Percentiles rank a stretch among this genome's conserved stretches.
Conservation (phyloP, 53 echinoderm and acorn worm species). For the Holothuria scabra region DNA sequence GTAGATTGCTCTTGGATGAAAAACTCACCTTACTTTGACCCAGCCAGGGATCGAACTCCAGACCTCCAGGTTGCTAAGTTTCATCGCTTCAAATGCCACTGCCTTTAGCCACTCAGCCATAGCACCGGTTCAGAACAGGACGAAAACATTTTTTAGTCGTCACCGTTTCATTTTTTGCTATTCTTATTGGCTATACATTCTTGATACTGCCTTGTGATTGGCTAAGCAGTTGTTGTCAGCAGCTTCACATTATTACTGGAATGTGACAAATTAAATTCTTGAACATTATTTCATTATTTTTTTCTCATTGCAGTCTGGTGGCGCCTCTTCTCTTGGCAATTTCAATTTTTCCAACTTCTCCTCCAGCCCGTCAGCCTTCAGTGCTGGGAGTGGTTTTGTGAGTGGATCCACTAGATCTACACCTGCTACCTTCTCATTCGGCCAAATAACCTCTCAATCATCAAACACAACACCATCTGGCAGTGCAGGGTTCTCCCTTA, state of each 20-base stretch:
- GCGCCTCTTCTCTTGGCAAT: not conserved
- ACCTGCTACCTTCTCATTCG: not conserved
- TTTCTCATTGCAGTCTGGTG: not conserved
- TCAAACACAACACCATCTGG: not conserved
- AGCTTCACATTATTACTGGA: not conserved
- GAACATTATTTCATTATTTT: not conserved
- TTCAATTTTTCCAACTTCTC: not conserved
- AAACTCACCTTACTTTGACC: no score
- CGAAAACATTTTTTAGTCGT: no score
- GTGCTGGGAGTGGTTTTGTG: slow-evolving; percentile 3
- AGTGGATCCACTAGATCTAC: not conserved
- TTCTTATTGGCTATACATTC: not conserved
- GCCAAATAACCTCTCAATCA: not conserved
- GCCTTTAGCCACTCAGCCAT: no score
- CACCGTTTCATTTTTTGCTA: no score
- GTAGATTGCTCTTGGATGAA: no score
- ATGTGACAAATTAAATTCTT: not conserved
- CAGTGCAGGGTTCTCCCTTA: slow-evolving; percentile 8
- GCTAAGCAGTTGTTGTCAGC: not conserved
- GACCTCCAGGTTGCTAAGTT: no score
- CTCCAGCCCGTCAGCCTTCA: slow-evolving; percentile 21
- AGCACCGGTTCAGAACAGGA: no score
- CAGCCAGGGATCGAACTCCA: no score
- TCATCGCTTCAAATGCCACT: no score
- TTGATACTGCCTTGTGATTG: not conserved